Evolutionary conservation across 1,140 invertebrate genomes (phyloP), one percentile per base, ranked within the genome.

Genomic region (Lutraria rhynchaena): DNA sequence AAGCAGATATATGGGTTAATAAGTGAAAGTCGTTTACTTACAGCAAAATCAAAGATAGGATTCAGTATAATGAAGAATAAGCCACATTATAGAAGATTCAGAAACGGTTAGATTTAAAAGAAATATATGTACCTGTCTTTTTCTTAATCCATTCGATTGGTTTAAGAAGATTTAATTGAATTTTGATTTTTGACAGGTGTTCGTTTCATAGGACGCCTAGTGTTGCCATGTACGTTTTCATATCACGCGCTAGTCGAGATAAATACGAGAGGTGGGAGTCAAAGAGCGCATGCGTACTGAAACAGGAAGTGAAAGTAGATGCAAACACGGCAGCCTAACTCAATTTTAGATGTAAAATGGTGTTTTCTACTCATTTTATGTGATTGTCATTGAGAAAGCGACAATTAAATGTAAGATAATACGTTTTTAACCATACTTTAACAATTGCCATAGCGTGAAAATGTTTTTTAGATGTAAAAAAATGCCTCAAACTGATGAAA

Each of bases 241-340:
- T 65, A 33, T 65, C 44, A 11, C 67, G 67, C 80, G 73, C 27
- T 37, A 11, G 24, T 15, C 82, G 85, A 75, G 82, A 86, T 49
- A 37, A 65, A 5, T 37, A 61, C 84, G 86, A 77, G 84, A 87
- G 75, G 86, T 87, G 86, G 86, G 86, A 86, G 86, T 85, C 37
- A 41, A 55, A 55, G 61, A 51, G 83, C 86, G 86, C 86, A 87
- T 85, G 85, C 77, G 83, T 33, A 35, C 17, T 73, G 13, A 70
- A 81, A 81, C 85, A 78, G 86, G 86, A 85, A 82, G 53, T 84
- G 22, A 71, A 78, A 75, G 60, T 80, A 70, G 44, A 80, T 67
- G 73, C 73, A 75, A 80, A 80, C 76, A 80, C 63, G 76, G 53
- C 61, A 80, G 63, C 41, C 46, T 31, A 29, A 17, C 11, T 46